Evolutionary conservation across 2,113 vertebrate species (phyloP).

Genomic region (Chaenogobius annularis): DNA sequence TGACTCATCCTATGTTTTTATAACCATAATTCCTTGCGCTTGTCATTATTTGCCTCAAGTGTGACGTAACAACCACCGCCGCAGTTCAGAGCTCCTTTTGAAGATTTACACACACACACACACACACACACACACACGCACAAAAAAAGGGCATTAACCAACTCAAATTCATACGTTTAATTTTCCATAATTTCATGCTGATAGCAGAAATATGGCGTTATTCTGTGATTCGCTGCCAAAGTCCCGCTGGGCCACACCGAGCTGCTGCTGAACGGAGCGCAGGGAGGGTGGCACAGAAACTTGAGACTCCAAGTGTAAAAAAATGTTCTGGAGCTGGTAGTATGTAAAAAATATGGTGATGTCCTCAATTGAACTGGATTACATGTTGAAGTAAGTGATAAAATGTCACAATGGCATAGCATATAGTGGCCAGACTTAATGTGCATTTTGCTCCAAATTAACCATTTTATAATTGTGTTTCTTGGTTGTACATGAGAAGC

Average conservation of each 20-base stretch:
- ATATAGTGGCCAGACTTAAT: too few relatives aligned
- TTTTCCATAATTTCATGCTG: conserved; percentile 8
- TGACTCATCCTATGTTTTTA: background rate
- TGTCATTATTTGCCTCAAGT: background rate
- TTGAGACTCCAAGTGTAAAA: background rate
- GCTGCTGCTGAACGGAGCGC: background rate
- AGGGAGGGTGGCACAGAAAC: background rate
- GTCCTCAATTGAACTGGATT: background rate
- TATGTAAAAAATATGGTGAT: background rate
- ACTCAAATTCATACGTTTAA: background rate
- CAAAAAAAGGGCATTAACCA: background rate
- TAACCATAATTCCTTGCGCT: background rate
- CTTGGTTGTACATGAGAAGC: too few relatives aligned
- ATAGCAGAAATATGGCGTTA: background rate
- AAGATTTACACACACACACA: background rate
- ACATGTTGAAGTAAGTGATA: background rate
- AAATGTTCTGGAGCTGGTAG: background rate
- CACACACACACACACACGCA: too few relatives aligned
- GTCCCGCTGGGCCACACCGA: background rate
- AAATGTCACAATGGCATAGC: too few relatives aligned
- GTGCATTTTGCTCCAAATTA: too few relatives aligned
- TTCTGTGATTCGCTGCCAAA: conserved; percentile 1
- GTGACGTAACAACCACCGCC: background rate
- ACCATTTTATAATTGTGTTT: too few relatives aligned
- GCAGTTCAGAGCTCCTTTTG: background rate